phyloP scores from a whole-genome alignment of 1,140 invertebrate species.

The Anthonomus grandis region DNA sequence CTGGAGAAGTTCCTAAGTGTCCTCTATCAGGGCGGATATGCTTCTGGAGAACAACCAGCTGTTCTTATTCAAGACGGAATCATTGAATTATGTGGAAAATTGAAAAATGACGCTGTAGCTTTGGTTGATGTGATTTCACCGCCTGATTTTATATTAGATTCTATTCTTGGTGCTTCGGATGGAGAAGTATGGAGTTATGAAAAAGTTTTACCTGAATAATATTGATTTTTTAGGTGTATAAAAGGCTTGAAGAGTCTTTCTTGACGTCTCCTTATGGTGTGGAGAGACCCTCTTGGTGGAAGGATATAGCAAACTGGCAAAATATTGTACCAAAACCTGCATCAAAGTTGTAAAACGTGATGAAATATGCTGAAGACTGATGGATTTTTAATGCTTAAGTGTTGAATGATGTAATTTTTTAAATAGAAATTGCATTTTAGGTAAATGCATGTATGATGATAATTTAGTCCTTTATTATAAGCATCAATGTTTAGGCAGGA shows the following conservation, averaged over 20 bases:
- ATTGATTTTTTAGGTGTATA: slow-evolving; percentile 59
- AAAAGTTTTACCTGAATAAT: slow-evolving; percentile 41
- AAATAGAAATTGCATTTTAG: no score
- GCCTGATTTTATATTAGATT: slow-evolving; percentile 82
- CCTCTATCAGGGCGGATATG: slow-evolving; percentile 72
- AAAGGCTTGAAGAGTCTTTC: slow-evolving; percentile 56
- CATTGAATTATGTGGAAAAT: slow-evolving; percentile 56
- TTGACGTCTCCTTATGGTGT: slow-evolving; percentile 54
- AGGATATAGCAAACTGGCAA: slow-evolving; percentile 52
- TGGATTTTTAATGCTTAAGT: no score
- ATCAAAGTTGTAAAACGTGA: slow-evolving; percentile 16
- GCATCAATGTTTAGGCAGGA: no score
- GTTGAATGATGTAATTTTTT: no score
- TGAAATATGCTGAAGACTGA: no score
- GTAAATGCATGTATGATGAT: no score
- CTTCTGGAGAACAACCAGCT: slow-evolving; percentile 50
- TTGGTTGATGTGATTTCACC: slow-evolving; percentile 83
- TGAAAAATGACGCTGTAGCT: slow-evolving; percentile 69
- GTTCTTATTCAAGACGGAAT: slow-evolving; percentile 56
- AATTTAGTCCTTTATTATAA: no score
- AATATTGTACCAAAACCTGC: neutral
- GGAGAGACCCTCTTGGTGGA: slow-evolving; percentile 57
- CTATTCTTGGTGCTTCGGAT: slow-evolving; percentile 72
- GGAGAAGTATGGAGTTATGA: slow-evolving; percentile 54
- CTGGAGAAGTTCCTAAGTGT: slow-evolving; percentile 67